A percentile compares a stretch with the other conserved stretches of the same genome.
phyloP scores from a whole-genome alignment of 2,113 vertebrate genomes.

The Solenodon paradoxus region DNA sequence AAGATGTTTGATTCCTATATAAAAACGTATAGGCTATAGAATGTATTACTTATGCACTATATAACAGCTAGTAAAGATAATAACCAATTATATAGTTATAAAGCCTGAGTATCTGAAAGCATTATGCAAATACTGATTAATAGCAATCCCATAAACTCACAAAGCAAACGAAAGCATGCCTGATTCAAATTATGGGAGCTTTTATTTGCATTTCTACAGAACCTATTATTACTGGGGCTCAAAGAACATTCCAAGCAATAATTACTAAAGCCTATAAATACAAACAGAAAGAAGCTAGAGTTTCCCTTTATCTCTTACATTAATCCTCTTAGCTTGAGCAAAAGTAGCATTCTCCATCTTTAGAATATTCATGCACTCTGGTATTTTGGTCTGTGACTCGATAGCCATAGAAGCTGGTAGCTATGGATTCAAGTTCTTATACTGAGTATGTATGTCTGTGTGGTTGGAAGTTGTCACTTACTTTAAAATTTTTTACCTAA shows the following conservation, averaged over 20 bases:
- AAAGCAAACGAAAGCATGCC: slow-evolving; percentile 51
- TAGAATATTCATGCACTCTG: not conserved
- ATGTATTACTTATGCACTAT: slow-evolving; percentile 19
- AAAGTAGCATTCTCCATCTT: not conserved
- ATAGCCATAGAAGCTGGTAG: not conserved
- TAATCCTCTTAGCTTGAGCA: not conserved
- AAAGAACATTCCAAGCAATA: slow-evolving; percentile 49
- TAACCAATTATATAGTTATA: slow-evolving; percentile 55
- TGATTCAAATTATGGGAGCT: slow-evolving; percentile 50
- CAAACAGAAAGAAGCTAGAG: slow-evolving; percentile 2
- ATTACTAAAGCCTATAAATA: slow-evolving; percentile 59
- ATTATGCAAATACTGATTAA: slow-evolving; percentile 64
- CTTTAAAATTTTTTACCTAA: not conserved
- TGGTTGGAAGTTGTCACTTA: not conserved
- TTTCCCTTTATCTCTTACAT: not conserved
- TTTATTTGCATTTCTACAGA: slow-evolving; percentile 61
- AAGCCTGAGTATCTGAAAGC: slow-evolving; percentile 47
- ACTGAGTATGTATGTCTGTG: not conserved
- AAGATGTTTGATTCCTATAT: not conserved
- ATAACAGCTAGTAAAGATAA: slow-evolving; percentile 58
- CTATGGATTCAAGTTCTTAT: not conserved
- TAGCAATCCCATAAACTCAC: slow-evolving; percentile 48
- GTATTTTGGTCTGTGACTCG: not conserved
- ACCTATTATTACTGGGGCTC: slow-evolving; percentile 62
- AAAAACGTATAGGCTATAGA: slow-evolving; percentile 54